These are phyloP conservation scores for Lamprologus callipterus DNA, from an alignment of 2,113 vertebrate species.

Conservation along the genomic window DNA sequence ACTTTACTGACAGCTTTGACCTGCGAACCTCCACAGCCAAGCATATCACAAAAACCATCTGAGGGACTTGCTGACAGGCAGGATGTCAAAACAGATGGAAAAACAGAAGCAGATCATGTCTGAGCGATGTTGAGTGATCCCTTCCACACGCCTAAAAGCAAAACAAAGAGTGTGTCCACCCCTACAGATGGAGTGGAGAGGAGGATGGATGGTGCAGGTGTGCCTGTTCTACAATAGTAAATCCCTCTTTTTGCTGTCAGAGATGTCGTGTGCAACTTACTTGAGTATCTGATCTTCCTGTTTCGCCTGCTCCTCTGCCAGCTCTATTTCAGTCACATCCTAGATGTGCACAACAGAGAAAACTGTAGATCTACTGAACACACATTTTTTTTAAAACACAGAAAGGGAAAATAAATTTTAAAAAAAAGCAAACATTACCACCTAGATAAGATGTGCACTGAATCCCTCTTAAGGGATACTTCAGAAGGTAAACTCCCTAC, in stretches of 20 bases:
- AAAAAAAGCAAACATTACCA: neutral
- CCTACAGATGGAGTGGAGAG: neutral
- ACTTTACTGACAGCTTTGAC: neutral
- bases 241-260: neutral
- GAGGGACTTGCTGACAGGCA: neutral
- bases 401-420: fast-evolving
- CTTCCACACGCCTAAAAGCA: neutral
- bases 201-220: neutral
- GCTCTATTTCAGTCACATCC: conserved; percentile 89
- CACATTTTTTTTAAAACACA: neutral
- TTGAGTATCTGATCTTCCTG: conserved; percentile 87
- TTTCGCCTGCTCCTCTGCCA: conserved; percentile 84
- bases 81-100: neutral
- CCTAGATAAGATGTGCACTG: neutral
- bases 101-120: neutral
- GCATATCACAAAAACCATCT: neutral
- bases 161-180: neutral
- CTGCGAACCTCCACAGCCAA: neutral
- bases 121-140: neutral
- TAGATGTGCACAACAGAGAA: conserved; percentile 43
- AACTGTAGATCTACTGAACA: neutral
- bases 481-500: neutral
- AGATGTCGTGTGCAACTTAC: conserved; percentile 59
- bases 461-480: neutral
- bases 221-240: neutral